These are phyloP conservation scores for Atrina japonica DNA, from an alignment of 2,888 invertebrate genomes.

Conservation along the genomic window DNA sequence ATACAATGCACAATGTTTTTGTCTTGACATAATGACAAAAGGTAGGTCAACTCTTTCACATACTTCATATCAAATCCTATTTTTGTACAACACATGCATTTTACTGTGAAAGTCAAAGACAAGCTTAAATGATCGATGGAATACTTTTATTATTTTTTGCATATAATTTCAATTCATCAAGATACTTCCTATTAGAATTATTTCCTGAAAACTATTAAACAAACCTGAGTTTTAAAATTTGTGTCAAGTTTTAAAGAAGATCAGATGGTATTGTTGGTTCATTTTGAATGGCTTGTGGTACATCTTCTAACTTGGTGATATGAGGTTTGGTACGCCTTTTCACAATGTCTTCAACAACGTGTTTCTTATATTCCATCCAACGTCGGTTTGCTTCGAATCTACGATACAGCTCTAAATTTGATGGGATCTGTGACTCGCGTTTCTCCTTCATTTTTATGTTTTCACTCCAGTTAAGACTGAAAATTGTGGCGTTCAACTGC, in stretches of 20 bases:
- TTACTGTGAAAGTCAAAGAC: too few species aligned
- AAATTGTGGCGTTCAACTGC: conserved; percentile 56
- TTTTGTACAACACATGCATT: too few species aligned
- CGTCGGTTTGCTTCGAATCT: conserved; percentile 53
- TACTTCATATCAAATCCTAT: too few species aligned
- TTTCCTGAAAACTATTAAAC: too few species aligned
- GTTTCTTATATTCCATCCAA: conserved; percentile 62
- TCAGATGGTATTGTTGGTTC: conserved; percentile 50
- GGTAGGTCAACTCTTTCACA: too few species aligned
- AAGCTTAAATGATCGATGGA: too few species aligned
- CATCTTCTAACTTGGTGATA: conserved; percentile 43
- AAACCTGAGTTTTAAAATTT: too few species aligned
- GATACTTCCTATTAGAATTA: too few species aligned
- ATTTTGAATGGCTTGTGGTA: conserved; percentile 51
- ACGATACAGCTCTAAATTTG: conserved; percentile 50
- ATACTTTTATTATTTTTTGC: too few species aligned
- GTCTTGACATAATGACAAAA: too few species aligned
- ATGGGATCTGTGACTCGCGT: conserved; percentile 52
- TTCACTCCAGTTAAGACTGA: conserved; percentile 56
- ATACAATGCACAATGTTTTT: too few species aligned
- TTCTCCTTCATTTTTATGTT: conserved; percentile 52
- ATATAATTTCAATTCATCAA: too few species aligned
- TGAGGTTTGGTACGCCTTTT: conserved; percentile 30
- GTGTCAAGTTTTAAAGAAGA: conserved; percentile 42
- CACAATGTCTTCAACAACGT: conserved; percentile 53